A percentile compares a stretch with the other conserved stretches of the same genome.
These are phyloP conservation scores for Megalurothrips usitatus DNA, from an alignment of 2,888 invertebrate genomes.

Conservation along the genomic window DNA sequence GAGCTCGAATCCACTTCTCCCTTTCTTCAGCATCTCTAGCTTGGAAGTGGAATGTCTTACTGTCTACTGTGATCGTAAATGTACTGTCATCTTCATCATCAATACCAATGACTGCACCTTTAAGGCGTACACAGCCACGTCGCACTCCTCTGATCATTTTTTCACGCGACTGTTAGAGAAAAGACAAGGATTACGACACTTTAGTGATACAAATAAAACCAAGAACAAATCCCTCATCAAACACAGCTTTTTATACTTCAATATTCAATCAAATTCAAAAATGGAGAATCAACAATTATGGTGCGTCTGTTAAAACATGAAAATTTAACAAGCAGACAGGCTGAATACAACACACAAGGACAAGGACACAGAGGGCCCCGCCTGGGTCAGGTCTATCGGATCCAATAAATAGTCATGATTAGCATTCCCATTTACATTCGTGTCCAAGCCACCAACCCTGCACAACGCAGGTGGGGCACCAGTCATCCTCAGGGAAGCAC, in stretches of 20 bases:
- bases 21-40: slow-evolving; percentile 91
- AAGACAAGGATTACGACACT: slow-evolving; percentile 31
- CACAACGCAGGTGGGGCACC: slow-evolving; percentile 28
- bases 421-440: slow-evolving; percentile 17
- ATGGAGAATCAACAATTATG: neutral
- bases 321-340: neutral
- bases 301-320: too few relatives aligned
- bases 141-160: slow-evolving; percentile 97
- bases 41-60: slow-evolving; percentile 99
- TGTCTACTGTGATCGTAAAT: slow-evolving; percentile 97
- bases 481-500: slow-evolving; percentile 29
- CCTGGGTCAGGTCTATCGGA: neutral
- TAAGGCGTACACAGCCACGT: slow-evolving; percentile 93
- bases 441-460: slow-evolving; percentile 28
- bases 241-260: neutral
- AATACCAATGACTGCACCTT: slow-evolving; percentile 96
- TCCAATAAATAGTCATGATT: slow-evolving; percentile 23
- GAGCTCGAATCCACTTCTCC: slow-evolving; percentile 91
- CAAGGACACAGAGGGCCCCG: neutral
- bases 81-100: slow-evolving; percentile 99
- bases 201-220: neutral
- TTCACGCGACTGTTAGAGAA: slow-evolving; percentile 81
- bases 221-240: neutral
- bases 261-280: neutral
- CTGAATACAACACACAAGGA: neutral